Base-by-base conservation (phyloP, 1,140 invertebrate species). In the Rhagoletis zephyria region DNA sequence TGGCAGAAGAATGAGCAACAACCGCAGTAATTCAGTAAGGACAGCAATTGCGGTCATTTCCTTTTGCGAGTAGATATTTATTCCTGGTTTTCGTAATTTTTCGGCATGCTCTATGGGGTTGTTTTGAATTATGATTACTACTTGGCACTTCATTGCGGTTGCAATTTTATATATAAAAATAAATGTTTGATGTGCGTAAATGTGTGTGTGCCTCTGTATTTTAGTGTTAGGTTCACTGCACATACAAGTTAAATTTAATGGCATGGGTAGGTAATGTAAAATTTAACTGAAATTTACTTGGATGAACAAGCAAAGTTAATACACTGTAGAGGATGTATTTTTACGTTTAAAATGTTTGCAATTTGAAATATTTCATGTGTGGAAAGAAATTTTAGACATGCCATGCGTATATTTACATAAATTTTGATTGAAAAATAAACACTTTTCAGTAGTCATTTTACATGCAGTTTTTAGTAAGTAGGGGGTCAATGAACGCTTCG, bases 11-110 rank as follows among this genome's bases (percentile, higher is more conserved):
- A 81, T 6, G 70, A 12, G 30, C 70, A 40, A 10, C 48, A 81
- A 81, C 74, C 74, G 74, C 74, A 81, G 74, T 81, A 81, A 81
- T 81, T 81, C 48, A 56, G 74, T 81, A 81, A 81, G 74, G 74
- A 81, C 74, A 81, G 74, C 74, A 81, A 81, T 81, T 81, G 74
- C 74, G 74, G 74, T 81, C 48, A 16, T 81, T 81, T 81, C 74
- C 74, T 56, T 51, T 81, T 51, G 48, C 51, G 51, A 51, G 9
- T 30, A 30, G 30, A 30, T 81, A 51, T 56, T 56, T 56, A 56
- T 81, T 42, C 51, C 48, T 56, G 19, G 48, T 19, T 81, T 81
- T 59, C 12, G 16, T 48, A n/a, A 9, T 30, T 14, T 81, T 81
- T 81, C 48, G 45, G 74, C 1, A 56, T 59, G n/a, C 48, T 5